A percentile compares a stretch with the other conserved stretches of the same genome.
These are phyloP conservation scores for Scatophagus argus DNA, from an alignment of 2,113 vertebrate genomes.

Conservation along the genomic window DNA sequence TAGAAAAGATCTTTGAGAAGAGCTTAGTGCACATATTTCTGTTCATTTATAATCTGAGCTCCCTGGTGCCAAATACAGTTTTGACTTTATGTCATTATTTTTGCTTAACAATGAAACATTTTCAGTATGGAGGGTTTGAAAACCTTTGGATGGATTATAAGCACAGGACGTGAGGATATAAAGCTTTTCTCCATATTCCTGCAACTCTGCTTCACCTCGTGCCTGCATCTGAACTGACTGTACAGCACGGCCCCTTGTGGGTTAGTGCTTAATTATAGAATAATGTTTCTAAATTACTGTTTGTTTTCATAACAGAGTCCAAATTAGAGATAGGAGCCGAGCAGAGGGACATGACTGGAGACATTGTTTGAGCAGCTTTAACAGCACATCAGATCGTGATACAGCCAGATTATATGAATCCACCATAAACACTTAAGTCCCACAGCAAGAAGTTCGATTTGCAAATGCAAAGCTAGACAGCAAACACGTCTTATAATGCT, in stretches of 20 bases:
- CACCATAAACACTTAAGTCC: constrained; percentile 12
- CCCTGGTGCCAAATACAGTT: constrained; percentile 3
- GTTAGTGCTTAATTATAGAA: constrained; percentile 60
- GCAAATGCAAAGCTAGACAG: neutral
- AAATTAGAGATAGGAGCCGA: constrained; percentile 60
- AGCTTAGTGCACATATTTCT: constrained; percentile 6
- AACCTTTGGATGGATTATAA: neutral
- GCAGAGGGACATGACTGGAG: constrained; percentile 47
- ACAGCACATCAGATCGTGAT: constrained; percentile 10
- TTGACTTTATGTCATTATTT: constrained; percentile 3
- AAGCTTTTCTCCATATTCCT: neutral
- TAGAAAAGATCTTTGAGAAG: neutral
- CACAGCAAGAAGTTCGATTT: neutral
- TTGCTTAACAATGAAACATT: neutral
- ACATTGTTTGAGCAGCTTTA: constrained; percentile 52
- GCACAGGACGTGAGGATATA: constrained; percentile 7
- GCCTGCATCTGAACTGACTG: constrained; percentile 16
- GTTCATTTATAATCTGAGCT: neutral
- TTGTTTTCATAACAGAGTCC: constrained; percentile 71
- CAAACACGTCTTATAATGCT: neutral
- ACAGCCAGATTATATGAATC: constrained; percentile 28
- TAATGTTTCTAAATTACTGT: constrained; percentile 58
- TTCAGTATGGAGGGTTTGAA: neutral
- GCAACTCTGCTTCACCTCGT: constrained; percentile 12
- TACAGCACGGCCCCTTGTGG: constrained; percentile 26